phyloP scores from a whole-genome alignment of 35 echinoderm and acorn worm genomes.

The Heliocidaris erythrogramma region DNA sequence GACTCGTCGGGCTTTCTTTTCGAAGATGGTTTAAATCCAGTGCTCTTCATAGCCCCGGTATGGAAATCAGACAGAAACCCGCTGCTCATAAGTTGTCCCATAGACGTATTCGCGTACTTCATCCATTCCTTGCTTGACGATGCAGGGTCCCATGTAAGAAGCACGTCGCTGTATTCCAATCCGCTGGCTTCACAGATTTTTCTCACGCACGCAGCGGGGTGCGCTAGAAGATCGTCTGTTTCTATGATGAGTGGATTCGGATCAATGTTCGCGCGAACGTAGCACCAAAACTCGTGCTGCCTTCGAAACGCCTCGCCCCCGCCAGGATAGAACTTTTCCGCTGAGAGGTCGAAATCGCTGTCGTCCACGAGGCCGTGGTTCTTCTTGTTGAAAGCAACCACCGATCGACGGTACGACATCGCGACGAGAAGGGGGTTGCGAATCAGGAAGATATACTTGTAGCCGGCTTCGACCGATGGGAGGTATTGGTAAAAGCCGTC shows the following conservation, averaged over 20 bases:
- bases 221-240: not conserved
- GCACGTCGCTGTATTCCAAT: constrained; percentile 3
- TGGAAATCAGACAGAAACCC: not conserved
- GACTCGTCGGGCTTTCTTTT: not conserved
- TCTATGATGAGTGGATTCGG: constrained; percentile 19
- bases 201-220: not conserved
- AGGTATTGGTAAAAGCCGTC: constrained; percentile 1
- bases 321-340: not conserved
- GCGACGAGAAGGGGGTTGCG: not conserved
- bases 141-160: not conserved
- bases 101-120: not conserved
- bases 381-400: not conserved
- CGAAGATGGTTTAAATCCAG: not conserved
- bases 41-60: not conserved
- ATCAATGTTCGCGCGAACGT: not conserved
- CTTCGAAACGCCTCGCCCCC: not conserved
- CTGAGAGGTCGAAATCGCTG: not conserved
- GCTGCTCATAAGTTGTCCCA: not conserved
- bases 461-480: not conserved
- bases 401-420: not conserved
- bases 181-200: not conserved
- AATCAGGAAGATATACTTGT: constrained; percentile 21
- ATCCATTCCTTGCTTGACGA: constrained; percentile 9
- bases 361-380: not conserved
- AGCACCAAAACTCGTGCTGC: not conserved